phyloP scores from a whole-genome alignment of 2,797 vertebrate genomes.

The Pyrocephalus nanus region DNA sequence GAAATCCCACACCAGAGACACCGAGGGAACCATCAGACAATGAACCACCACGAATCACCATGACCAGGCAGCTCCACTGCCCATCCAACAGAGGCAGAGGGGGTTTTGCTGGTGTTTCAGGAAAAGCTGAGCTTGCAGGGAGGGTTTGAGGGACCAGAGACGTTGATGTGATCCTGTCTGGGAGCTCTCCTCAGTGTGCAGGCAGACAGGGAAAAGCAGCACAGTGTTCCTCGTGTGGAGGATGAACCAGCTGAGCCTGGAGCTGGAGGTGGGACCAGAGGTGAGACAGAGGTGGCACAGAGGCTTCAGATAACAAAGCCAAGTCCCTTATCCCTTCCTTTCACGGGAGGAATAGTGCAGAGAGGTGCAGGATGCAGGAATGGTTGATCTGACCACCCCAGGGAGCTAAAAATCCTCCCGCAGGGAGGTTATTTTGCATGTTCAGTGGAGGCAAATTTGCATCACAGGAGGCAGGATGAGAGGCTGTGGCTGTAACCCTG shows the following conservation, averaged over 20 bases:
- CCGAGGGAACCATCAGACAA: background rate
- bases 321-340: background rate
- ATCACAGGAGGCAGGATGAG: background rate
- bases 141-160: background rate
- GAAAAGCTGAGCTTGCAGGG: background rate
- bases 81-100: background rate
- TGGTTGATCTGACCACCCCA: background rate
- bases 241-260: background rate
- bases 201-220: background rate
- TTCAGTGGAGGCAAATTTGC: background rate
- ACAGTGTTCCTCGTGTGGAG: background rate
- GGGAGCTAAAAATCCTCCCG: background rate
- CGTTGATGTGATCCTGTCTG: background rate
- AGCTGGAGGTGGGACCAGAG: background rate
- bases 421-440: background rate
- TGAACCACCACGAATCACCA: background rate
- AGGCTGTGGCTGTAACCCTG: background rate
- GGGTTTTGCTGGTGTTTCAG: background rate
- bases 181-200: background rate
- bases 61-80: fast-evolving
- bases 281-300: background rate
- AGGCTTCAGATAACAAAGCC: background rate
- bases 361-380: background rate
- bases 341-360: background rate
- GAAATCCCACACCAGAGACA: fast-evolving